Conservation (phyloP, 1,140 invertebrate species). For the Drosophila albomicans region DNA sequence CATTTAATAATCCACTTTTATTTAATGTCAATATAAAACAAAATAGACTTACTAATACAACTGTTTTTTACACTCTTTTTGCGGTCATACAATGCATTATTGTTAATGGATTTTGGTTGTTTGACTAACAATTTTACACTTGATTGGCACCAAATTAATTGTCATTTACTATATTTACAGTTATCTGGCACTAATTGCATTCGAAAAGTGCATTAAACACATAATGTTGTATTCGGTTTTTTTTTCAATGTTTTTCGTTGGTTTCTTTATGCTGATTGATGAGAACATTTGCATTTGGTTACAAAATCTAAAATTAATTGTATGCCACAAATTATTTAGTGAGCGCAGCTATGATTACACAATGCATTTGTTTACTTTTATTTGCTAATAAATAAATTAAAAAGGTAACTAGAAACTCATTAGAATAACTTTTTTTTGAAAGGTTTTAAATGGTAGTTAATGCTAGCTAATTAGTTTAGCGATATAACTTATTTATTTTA, state of each 20-base stretch:
- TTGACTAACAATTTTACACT: conserved; percentile 63
- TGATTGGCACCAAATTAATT: conserved; percentile 77
- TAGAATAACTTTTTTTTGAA: too few relatives aligned
- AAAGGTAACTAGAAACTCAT: too few relatives aligned
- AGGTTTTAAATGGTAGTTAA: too few relatives aligned
- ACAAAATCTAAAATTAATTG: neutral
- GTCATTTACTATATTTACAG: conserved; percentile 68
- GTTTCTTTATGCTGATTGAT: conserved; percentile 49
- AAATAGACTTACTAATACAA: conserved; percentile 1
- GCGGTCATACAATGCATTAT: conserved; percentile 46
- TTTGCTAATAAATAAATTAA: too few relatives aligned
- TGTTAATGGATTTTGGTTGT: conserved; percentile 73
- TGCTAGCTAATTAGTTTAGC: too few relatives aligned
- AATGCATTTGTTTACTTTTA: too few relatives aligned
- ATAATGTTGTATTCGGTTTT: conserved; percentile 28
- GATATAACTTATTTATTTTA: too few relatives aligned
- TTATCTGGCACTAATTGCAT: conserved; percentile 65
- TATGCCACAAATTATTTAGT: too few relatives aligned
- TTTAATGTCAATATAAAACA: neutral
- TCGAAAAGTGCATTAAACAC: conserved; percentile 72
- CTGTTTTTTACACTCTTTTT: conserved; percentile 14
- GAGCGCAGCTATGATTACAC: too few relatives aligned
- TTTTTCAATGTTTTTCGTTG: conserved; percentile 2
- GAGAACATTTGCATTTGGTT: conserved; percentile 26
- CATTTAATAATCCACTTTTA: too few relatives aligned